Evolutionary conservation across 2,797 vertebrate genomes (phyloP), one percentile per base, ranked within the genome.

Genomic region (Danionella dracula): DNA sequence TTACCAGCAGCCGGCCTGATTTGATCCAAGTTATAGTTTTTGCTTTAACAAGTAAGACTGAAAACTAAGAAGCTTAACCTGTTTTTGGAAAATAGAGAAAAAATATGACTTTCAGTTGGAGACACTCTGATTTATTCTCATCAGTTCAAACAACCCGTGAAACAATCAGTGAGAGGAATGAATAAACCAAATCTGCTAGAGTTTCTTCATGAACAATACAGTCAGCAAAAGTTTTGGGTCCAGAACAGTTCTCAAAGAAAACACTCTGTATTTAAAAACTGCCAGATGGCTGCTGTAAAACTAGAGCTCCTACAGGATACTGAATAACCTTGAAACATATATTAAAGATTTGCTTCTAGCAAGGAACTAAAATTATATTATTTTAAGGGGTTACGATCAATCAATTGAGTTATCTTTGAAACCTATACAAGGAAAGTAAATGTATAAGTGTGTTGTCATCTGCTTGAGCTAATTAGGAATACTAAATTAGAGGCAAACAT

Each of bases 211-310:
- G 49, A 61, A 42, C 13, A 32, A 32, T n/a, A 17, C 17, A n/a
- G n/a, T n/a, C n/a, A n/a, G n/a, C n/a, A n/a, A n/a, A n/a, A 38
- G 32, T 41, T 49, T 58, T 66, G 27, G 48, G 20, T 21, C 29
- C 15, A 31, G 15, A 31, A 32, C 55, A 59, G 58, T 46, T 66
- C 46, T 31, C 23, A 53, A 29, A 35, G 12, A 53, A 4, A 59
- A 27, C 37, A 4, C 37, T 44, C 13, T 35, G 58, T 41, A 70
- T n/a, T n/a, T 27, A 49, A 10, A 34, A 15, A 4, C 40, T 20
- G 8, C 8, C 15, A 63, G 38, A n/a, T n/a, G n/a, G n/a, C n/a
- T n/a, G n/a, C n/a, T n/a, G 23, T 40, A 4, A 13, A 58, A 56
- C 8, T 23, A 4, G 7, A 49, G 49, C 29, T 6, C 20, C 12